Evolutionary conservation across 1,140 invertebrate genomes (phyloP).

Genomic region (Drosophila eugracilis): DNA sequence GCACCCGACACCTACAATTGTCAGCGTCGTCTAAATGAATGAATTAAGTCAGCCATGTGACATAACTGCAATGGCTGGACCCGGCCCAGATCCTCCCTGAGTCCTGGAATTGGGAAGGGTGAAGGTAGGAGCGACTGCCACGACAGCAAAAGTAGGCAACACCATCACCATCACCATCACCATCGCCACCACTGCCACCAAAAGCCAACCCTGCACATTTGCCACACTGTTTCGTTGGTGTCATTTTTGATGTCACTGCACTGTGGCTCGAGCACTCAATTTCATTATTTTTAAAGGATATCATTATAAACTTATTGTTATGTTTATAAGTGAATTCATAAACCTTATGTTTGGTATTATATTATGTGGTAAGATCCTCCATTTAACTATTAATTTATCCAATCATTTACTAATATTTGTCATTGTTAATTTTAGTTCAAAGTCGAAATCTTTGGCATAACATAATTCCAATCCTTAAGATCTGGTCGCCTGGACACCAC

Average conservation of each 20-base stretch:
- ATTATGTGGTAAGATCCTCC: no score
- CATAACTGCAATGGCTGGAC: constrained; percentile 75
- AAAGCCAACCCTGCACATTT: constrained; percentile 68
- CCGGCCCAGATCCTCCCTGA: not conserved
- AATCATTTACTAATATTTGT: no score
- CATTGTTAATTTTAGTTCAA: no score
- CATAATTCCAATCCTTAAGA: no score
- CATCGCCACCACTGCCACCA: constrained; percentile 1
- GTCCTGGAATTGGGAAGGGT: not conserved
- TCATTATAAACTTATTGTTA: no score
- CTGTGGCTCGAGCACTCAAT: not conserved
- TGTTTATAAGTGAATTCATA: no score
- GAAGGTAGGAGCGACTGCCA: constrained; percentile 18
- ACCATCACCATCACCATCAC: constrained; percentile 3
- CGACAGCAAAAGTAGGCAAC: constrained; percentile 12
- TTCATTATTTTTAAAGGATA: not conserved
- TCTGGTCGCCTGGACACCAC: not conserved
- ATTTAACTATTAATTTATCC: no score
- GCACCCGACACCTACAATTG: constrained; percentile 74
- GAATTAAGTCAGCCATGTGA: constrained; percentile 81
- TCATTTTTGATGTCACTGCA: constrained; percentile 37
- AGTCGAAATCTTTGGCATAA: no score
- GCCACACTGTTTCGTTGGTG: constrained; percentile 76
- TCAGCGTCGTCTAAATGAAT: constrained; percentile 80
- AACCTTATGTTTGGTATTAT: no score